phyloP scores from a whole-genome alignment of 2,888 invertebrate species.

The Ichneumoninae sp. region DNA sequence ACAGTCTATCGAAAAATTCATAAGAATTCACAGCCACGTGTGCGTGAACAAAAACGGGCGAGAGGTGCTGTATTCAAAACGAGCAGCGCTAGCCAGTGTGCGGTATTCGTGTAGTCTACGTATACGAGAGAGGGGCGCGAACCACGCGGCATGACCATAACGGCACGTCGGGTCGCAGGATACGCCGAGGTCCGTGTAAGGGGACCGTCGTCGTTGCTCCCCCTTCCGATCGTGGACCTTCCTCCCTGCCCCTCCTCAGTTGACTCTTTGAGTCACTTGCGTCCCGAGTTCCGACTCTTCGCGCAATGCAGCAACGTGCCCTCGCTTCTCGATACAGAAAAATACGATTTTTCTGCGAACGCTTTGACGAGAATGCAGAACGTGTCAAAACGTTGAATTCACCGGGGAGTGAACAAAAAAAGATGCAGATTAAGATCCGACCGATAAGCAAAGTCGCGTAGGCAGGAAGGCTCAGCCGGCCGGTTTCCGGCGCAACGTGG shows the following conservation, averaged over 20 bases:
- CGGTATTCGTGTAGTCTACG: slow-evolving; percentile 8
- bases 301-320: slow-evolving; percentile 15
- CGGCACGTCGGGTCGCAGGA: slow-evolving; percentile 67
- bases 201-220: slow-evolving; percentile 58
- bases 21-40: not conserved
- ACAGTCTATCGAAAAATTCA: not conserved
- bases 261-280: slow-evolving; percentile 43
- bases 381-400: not conserved
- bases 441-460: slow-evolving; percentile 17
- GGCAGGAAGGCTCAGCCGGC: slow-evolving; percentile 50
- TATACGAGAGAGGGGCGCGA: slow-evolving; percentile 57
- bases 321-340: not conserved
- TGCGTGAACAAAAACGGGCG: not conserved
- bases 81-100: not conserved
- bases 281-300: slow-evolving; percentile 39
- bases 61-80: not conserved
- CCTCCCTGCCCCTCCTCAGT: not conserved
- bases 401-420: slow-evolving; percentile 4
- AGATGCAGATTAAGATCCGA: slow-evolving; percentile 31
- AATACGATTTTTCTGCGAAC: not conserved
- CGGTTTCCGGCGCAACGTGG: slow-evolving; percentile 45
- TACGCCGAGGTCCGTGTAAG: slow-evolving; percentile 66
- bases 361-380: not conserved
- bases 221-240: slow-evolving; percentile 43
- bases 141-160: slow-evolving; percentile 66